These are phyloP conservation scores for Heliconius melpomene DNA, from an alignment of 1,140 invertebrate species.

Conservation along the genomic window DNA sequence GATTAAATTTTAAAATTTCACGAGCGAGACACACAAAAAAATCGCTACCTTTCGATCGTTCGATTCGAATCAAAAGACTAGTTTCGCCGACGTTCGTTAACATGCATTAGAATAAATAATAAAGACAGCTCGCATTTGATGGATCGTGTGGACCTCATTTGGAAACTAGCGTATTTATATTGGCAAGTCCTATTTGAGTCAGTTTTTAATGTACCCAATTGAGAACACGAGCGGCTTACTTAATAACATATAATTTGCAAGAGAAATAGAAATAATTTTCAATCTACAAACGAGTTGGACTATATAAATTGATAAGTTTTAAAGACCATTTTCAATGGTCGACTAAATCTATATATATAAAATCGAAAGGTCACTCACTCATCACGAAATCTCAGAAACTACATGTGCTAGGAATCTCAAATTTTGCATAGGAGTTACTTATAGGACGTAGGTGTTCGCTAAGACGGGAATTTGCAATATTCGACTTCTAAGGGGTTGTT, in stretches of 20 bases:
- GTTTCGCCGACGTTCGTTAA: constrained; percentile 33
- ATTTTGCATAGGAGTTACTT: too few relatives aligned
- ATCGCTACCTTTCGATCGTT: constrained; percentile 25
- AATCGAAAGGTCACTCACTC: too few relatives aligned
- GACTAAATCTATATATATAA: too few relatives aligned
- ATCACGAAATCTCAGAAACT: too few relatives aligned
- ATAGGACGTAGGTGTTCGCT: too few relatives aligned
- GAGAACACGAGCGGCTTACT: constrained; percentile 8
- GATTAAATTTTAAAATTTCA: too few relatives aligned
- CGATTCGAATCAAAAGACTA: constrained; percentile 33
- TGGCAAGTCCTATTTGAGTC: constrained; percentile 28
- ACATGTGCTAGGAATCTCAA: too few relatives aligned
- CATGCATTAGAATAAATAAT: constrained; percentile 39
- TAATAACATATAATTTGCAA: constrained; percentile 24
- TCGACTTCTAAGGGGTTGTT: too few relatives aligned
- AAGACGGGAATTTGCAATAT: too few relatives aligned
- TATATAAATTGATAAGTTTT: neutral
- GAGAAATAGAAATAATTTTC: constrained; percentile 16
- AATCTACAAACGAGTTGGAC: neutral
- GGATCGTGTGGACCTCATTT: constrained; percentile 30
- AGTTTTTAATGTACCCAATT: constrained; percentile 30
- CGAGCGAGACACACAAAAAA: constrained; percentile 34
- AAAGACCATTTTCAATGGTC: neutral
- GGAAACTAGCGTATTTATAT: constrained; percentile 25
- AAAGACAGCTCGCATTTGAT: constrained; percentile 31